Evolutionary conservation across 2,888 invertebrate species (phyloP), one percentile per base, ranked within the genome.

Genomic region (Autographa pulchrina): DNA sequence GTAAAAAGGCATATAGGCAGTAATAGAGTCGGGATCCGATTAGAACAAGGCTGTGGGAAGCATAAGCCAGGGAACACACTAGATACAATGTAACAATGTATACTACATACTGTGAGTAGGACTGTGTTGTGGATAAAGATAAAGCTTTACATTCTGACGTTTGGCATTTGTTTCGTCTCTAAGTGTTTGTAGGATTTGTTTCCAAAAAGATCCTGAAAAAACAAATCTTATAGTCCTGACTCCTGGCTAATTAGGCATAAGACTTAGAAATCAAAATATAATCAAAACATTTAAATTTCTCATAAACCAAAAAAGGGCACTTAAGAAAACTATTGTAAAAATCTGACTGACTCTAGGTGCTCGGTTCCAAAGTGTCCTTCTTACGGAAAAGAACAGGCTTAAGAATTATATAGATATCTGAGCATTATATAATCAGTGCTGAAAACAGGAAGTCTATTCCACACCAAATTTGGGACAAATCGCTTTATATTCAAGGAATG

Each of bases 11-110:
- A 25, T 56, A 56, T 56, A 56, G 25, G 54, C 13, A 25, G 20
- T 56, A 56, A 56, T 14, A 56, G 54, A 20, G 54, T 0, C 54
- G 20, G 54, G 54, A 56, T 56, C 54, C 54, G 54, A 56, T 56
- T 56, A 56, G 20, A 13, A 13, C 54, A 56, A 13, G 54, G 54
- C 54, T 56, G 54, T 56, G 54, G 54, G 54, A 56, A 14, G 11
- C 54, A 13, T 58, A 8, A 56, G 54, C 20, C 25, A 25, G 13
- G 54, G 25, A 20, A 54, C 20, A 54, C 54, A 54, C 13, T 48
- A 54, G 20, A 54, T n/a, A 48, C n/a, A 16, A n/a, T 9, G 41
- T 41, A n/a, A n/a, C n/a, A n/a, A 41, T 41, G 13, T 41, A 13
- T 13, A 3, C n/a, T 43, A 6, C 14, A 7, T 48, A n/a, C 7